phyloP scores from a whole-genome alignment of 2,797 vertebrate species.

The Cossypha dichroa region DNA sequence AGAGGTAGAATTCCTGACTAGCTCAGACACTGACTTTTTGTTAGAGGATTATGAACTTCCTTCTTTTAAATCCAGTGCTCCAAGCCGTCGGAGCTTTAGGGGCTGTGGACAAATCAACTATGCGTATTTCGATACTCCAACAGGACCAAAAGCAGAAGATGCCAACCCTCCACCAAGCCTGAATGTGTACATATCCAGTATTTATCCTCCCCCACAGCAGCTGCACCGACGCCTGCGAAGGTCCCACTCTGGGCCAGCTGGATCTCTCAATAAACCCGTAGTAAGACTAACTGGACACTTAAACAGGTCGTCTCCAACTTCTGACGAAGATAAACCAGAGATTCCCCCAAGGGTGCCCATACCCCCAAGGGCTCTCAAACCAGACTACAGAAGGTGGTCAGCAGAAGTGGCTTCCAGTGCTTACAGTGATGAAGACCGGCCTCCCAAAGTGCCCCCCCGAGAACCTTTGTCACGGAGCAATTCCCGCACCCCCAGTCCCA shows the following conservation, averaged over 20 bases:
- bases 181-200: conserved; percentile 45
- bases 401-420: conserved; percentile 91
- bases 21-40: conserved; percentile 81
- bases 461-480: conserved; percentile 85
- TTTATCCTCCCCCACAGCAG: conserved; percentile 66
- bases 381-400: conserved; percentile 92
- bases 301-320: conserved; percentile 75
- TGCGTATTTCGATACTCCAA: conserved; percentile 87
- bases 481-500: conserved; percentile 92
- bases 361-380: conserved; percentile 86
- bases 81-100: conserved; percentile 85
- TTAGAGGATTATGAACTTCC: conserved; percentile 76
- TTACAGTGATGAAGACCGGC: conserved; percentile 91
- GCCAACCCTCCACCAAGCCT: conserved; percentile 31
- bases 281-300: conserved; percentile 76
- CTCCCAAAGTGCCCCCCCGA: conserved; percentile 92
- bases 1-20: conserved; percentile 90
- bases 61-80: conserved; percentile 77
- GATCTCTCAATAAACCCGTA: conserved; percentile 89
- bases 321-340: conserved; percentile 86
- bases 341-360: conserved; percentile 93
- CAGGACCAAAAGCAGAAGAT: conserved; percentile 59
- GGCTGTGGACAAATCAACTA: conserved; percentile 91
- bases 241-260: conserved; percentile 92
- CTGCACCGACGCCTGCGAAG: conserved; percentile 85